Base-by-base conservation (phyloP, 2,797 vertebrate species). In the Mus spretus region DNA sequence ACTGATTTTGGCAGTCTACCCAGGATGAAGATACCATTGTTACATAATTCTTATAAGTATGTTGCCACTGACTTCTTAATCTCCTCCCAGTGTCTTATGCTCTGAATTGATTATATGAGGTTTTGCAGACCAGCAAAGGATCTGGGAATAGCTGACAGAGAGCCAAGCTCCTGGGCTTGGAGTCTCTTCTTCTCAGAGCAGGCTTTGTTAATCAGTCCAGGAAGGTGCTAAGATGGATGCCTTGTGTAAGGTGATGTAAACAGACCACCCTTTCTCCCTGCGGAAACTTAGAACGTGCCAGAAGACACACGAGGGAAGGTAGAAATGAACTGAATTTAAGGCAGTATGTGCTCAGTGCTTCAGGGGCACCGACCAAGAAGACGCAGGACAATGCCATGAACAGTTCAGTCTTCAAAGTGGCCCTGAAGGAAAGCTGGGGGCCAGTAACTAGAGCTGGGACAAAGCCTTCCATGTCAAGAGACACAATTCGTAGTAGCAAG, bases 91-190 rank as follows among this genome's bases (percentile, higher is more conserved):
- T 82, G 82, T 95, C 85, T 90, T 20, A 61, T 90, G 93, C 95
- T 96, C 8, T 95, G 89, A 84, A 79, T 6, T 94, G 63, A 94
- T 97, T 83, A 55, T 53, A 34, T 91, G 63, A 79, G 50, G 8
- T 78, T 55, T 55, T 90, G 70, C 74, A 57, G 59, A 70, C 12
- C 57, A 95, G 6, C 5, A 13, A 53, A 63, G 86, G 80, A 85
- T 89, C 22, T 86, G 47, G 88, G 28, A 75, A 11, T 8, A 12
- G n/a, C 75, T 22, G 63, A 70, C 53, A 82, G 12, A 63, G 91
- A 70, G 13, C 55, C 65, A 85, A 50, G 67, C 26, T 44, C n/a
- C 20, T 75, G 89, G 80, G 53, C 65, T 59, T 19, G 1, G 50
- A 57, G 44, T 57, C 28, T 40, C 24, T 67, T 84, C 50, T 72